Evolutionary conservation across 2,797 vertebrate species (phyloP), one percentile per base, ranked within the genome.

Genomic region (Eulemur mongoz): DNA sequence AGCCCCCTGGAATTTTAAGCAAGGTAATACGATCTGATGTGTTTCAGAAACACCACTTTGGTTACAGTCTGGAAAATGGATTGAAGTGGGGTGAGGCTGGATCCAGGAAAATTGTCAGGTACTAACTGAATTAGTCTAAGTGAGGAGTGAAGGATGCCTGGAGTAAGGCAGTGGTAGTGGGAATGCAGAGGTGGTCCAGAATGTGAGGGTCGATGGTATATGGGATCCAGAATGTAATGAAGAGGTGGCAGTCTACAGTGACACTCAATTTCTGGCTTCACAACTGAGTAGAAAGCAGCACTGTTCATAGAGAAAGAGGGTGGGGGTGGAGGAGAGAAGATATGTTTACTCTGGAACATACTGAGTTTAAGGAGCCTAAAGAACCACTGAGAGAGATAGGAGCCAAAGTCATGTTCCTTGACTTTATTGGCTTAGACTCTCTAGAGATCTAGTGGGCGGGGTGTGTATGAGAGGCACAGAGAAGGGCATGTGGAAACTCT

Each of bases 401-500:
- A 43, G 45, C 80, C 63, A 57, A 35, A 45, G 17, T 52, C 84
- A 6, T 35, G 1, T 40, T 83, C 59, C 40, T 69, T 75, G 65
- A 54, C 57, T 78, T 82, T 81, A 57, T 93, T 79, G 69, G 38
- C 65, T 59, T 70, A 79, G 82, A 85, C 75, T 76, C 1, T 59
- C 35, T 78, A 43, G 12, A 15, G 43, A 23, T 92, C 87, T 79
- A 50, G 72, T 65, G 61, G 80, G 78, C 84, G 30, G 30, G 40
- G 25, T 76, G 40, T 80, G 23, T 43, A 54, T 35, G 35, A 5
- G 23, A 35, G 43, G n/a, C 1, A 48, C 5, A 4, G 32, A 25
- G 20, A 23, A 84, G 23, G 38, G 91, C 96, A 96, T 92, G 93
- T 96, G 97, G 97, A 96, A 97, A 89, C 95, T 92, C 90, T 95